Evolutionary conservation across 2,113 vertebrate genomes (phyloP).

Genomic region (Gymnogyps californianus): DNA sequence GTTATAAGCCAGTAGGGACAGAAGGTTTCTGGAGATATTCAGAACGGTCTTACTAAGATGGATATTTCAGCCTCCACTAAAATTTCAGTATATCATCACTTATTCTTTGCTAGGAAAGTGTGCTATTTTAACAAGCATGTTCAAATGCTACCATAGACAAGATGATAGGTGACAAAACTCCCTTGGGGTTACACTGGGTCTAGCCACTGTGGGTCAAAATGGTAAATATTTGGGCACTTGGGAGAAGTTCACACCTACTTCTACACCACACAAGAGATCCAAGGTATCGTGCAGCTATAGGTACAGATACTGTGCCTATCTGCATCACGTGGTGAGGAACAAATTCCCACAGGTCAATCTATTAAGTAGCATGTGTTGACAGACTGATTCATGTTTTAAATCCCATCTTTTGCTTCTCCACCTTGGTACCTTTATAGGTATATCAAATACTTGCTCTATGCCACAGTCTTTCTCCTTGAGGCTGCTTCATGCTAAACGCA

Average conservation of each 20-base stretch:
- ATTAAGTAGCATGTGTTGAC: fast-evolving
- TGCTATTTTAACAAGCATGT: neutral
- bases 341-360: neutral
- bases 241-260: neutral
- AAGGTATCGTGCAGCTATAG: neutral
- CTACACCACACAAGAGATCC: fast-evolving
- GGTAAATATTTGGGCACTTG: neutral
- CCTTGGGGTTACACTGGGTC: fast-evolving
- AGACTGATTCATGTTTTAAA: neutral
- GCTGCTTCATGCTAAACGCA: neutral
- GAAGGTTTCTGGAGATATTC: neutral
- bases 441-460: neutral
- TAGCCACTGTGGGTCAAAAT: neutral
- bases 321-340: neutral
- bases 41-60: neutral
- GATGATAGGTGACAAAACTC: neutral
- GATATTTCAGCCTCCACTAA: neutral
- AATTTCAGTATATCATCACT: neutral
- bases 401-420: neutral
- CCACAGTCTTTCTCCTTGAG: neutral
- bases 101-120: neutral
- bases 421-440: neutral
- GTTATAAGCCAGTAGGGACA: neutral
- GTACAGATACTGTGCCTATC: neutral
- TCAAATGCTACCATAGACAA: neutral